These are phyloP conservation scores for Pelochelys cantorii DNA, from an alignment of 2,797 vertebrate species.

Conservation along the genomic window DNA sequence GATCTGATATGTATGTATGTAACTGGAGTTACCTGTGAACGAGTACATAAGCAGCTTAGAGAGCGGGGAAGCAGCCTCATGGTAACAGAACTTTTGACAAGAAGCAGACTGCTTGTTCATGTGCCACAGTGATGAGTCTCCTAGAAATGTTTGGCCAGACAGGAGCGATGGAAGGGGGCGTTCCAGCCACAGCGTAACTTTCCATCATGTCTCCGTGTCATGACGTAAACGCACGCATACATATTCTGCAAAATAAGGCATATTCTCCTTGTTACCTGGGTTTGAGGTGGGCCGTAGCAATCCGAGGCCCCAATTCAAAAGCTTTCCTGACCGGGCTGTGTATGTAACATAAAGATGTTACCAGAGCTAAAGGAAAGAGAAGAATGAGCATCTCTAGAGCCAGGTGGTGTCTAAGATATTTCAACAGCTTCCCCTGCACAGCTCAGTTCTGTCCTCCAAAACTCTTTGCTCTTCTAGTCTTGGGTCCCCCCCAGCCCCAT, in stretches of 20 bases:
- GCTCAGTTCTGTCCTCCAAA: background rate
- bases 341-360: background rate
- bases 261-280: background rate
- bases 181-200: background rate
- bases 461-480: background rate
- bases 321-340: fast-evolving
- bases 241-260: fast-evolving
- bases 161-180: fast-evolving
- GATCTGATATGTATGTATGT: background rate
- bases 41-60: background rate
- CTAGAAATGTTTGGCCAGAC: background rate
- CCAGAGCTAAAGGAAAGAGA: fast-evolving
- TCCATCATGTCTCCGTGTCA: background rate
- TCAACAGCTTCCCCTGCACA: background rate
- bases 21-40: background rate
- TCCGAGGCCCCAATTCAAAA: background rate
- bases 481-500: background rate
- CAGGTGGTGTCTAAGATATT: background rate
- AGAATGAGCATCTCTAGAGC: background rate
- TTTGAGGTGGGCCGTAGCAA: background rate
- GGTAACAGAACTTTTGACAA: background rate
- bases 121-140: background rate
- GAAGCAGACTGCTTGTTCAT: background rate
- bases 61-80: background rate
- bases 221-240: fast-evolving